Evolutionary conservation across 2,888 invertebrate species (phyloP).

Genomic region (Patella ulyssiponensis): DNA sequence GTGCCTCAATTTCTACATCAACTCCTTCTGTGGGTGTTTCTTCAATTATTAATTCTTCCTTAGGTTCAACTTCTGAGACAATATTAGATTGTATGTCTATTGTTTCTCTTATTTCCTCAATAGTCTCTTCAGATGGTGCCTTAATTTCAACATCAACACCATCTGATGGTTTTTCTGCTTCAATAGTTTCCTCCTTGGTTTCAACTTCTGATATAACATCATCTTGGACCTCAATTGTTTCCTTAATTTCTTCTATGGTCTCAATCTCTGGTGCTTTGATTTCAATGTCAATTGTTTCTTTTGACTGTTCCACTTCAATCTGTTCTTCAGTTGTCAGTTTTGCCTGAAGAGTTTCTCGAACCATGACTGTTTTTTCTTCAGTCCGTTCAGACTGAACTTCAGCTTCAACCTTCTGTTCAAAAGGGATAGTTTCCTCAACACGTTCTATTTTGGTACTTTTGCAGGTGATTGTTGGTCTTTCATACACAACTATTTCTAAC

Average conservation of each 20-base stretch:
- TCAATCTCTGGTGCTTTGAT: conserved; percentile 34
- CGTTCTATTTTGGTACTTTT: conserved; percentile 20
- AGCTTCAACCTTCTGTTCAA: conserved; percentile 22
- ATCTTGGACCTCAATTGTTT: conserved; percentile 15
- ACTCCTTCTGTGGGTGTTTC: conserved; percentile 20
- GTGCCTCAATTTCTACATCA: conserved; percentile 27
- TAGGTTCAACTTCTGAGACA: conserved; percentile 32
- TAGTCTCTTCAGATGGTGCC: conserved; percentile 29
- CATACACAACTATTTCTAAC: conserved; percentile 27
- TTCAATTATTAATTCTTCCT: conserved; percentile 25
- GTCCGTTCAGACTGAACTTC: not conserved
- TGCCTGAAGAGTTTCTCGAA: conserved; percentile 14
- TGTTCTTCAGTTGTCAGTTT: conserved; percentile 31
- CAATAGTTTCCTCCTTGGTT: not conserved
- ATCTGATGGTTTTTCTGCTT: conserved; percentile 28
- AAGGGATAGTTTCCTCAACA: conserved; percentile 34
- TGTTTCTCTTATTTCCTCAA: conserved; percentile 31
- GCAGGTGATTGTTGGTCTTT: conserved; percentile 22
- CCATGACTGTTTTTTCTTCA: too few relatives aligned
- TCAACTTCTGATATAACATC: conserved; percentile 8
- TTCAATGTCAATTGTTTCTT: conserved; percentile 28
- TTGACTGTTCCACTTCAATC: conserved; percentile 26
- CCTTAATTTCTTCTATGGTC: conserved; percentile 29
- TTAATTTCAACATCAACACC: conserved; percentile 29
- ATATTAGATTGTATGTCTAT: conserved; percentile 33